Evolutionary conservation across 2,113 vertebrate species (phyloP).

Genomic region (Ploceus nigricollis): DNA sequence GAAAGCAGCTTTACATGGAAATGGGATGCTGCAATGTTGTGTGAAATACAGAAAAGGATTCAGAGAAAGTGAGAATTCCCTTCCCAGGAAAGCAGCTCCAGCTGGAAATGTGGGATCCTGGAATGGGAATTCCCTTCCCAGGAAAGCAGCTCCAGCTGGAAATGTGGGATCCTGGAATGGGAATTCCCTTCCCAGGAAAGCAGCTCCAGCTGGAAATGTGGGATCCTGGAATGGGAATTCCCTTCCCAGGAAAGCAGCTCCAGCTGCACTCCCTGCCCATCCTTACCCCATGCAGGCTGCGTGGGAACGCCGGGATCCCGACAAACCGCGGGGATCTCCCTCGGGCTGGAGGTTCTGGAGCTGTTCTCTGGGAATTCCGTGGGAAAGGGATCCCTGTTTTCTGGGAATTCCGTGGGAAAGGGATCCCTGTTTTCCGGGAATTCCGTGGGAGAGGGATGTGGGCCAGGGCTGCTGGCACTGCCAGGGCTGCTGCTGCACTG

Average conservation of each 20-base stretch:
- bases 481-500: background rate
- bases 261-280: no score
- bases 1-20: no score
- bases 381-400: background rate
- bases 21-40: no score
- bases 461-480: background rate
- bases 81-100: background rate
- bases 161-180: no score
- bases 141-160: background rate
- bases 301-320: background rate
- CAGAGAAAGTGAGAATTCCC: background rate
- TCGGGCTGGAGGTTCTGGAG: background rate
- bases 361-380: background rate
- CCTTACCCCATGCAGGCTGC: background rate
- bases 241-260: background rate
- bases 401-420: background rate
- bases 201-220: background rate
- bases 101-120: no score
- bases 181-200: fast-evolving
- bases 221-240: background rate
- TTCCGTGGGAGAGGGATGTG: background rate
- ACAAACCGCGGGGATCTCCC: fast-evolving
- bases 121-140: background rate
- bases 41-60: no score
- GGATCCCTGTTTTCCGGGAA: background rate